Evolutionary conservation across 2,113 vertebrate species (phyloP).

Genomic region (Chiloscyllium plagiosum): DNA sequence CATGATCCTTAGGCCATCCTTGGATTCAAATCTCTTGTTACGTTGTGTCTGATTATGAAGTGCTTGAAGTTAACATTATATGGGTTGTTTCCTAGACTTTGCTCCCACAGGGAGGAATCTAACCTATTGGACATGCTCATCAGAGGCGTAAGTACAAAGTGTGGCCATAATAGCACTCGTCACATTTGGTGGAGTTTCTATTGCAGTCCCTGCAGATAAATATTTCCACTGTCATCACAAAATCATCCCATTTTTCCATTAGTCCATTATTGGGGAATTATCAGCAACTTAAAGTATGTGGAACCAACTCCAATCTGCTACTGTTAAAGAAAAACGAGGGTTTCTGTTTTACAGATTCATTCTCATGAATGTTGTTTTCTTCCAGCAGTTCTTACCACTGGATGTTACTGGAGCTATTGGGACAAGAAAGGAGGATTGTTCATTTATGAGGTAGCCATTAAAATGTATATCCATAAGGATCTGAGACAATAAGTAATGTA

Average conservation of each 20-base stretch:
- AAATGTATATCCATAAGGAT: not conserved
- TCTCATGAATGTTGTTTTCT: not conserved
- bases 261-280: not conserved
- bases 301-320: not conserved
- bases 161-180: not conserved
- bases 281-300: not conserved
- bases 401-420: not conserved
- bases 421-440: not conserved
- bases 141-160: not conserved
- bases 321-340: not conserved
- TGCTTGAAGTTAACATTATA: not conserved
- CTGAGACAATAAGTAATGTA: not conserved
- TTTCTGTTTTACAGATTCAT: not conserved
- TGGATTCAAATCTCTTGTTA: too few relatives aligned
- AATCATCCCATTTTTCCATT: too few relatives aligned
- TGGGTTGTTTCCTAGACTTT: not conserved
- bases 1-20: too few relatives aligned
- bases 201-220: not conserved
- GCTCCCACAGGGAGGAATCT: not conserved
- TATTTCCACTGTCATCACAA: not conserved
- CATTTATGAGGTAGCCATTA: not conserved
- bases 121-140: not conserved
- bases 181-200: not conserved
- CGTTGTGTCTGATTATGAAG: not conserved
- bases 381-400: not conserved